A percentile compares a stretch with the other conserved stretches of the same genome.
Evolutionary conservation across 2,797 vertebrate species (phyloP).

Genomic region (Coreius guichenoti): DNA sequence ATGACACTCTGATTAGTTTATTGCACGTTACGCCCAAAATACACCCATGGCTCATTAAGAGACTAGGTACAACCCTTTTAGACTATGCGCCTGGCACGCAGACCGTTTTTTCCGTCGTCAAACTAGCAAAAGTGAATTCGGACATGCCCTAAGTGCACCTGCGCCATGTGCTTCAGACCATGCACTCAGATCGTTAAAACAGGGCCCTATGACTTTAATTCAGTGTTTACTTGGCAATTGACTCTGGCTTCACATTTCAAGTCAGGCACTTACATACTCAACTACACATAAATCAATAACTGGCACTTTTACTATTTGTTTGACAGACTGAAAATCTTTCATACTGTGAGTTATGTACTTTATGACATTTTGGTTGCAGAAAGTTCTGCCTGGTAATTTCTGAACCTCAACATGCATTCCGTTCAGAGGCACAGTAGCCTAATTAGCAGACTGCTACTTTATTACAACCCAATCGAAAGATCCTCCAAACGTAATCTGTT

Average conservation of each 20-base stretch:
- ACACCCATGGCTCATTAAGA: too few relatives aligned
- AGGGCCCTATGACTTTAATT: not conserved
- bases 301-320: constrained; percentile 12
- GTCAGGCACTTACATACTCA: constrained; percentile 1
- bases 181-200: too few relatives aligned
- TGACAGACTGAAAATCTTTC: constrained; percentile 34
- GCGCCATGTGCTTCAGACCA: too few relatives aligned
- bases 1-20: too few relatives aligned
- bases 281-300: constrained; percentile 28
- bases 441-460: constrained; percentile 70
- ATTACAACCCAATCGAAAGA: constrained; percentile 67
- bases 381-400: constrained; percentile 19
- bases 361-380: constrained; percentile 45
- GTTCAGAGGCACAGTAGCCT: constrained; percentile 51
- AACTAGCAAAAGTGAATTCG: too few relatives aligned
- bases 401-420: constrained; percentile 53
- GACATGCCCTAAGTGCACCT: too few relatives aligned
- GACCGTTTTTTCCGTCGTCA: too few relatives aligned
- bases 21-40: too few relatives aligned
- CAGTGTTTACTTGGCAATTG: not conserved
- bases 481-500: constrained; percentile 70
- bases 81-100: too few relatives aligned
- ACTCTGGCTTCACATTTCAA: constrained; percentile 16
- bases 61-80: too few relatives aligned
- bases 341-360: constrained; percentile 6